Percentiles rank a stretch among this genome's conserved stretches.
Conservation (phyloP, 2,113 vertebrate genomes). For the Nesogale talazaci region DNA sequence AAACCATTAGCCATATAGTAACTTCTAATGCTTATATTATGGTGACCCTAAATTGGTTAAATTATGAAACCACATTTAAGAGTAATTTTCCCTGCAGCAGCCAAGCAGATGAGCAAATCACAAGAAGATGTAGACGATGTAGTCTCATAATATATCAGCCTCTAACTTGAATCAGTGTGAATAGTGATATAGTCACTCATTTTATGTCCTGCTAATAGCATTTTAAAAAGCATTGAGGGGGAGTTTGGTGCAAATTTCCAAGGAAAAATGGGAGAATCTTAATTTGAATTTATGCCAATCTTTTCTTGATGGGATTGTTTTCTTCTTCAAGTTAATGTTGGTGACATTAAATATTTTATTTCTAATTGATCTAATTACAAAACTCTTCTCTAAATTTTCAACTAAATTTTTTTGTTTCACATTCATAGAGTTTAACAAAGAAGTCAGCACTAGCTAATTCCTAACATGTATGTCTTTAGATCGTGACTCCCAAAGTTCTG, state of each 20-base stretch:
- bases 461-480: not conserved
- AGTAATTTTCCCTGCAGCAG: conserved; percentile 55
- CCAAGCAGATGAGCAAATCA: not conserved
- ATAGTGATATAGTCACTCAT: not conserved
- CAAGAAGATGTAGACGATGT: not conserved
- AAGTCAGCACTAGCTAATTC: not conserved
- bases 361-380: conserved; percentile 5
- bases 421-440: not conserved
- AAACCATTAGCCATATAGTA: conserved; percentile 68
- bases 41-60: conserved; percentile 60
- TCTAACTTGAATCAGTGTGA: not conserved
- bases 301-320: not conserved
- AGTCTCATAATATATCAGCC: not conserved
- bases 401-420: not conserved
- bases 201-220: not conserved
- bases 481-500: conserved; percentile 20
- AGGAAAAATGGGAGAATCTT: too few species aligned
- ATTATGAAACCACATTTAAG: conserved; percentile 68
- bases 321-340: not conserved
- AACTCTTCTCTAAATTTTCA: not conserved
- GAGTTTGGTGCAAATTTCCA: not conserved
- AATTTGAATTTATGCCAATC: not conserved
- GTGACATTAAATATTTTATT: conserved; percentile 20
- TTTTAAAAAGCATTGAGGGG: not conserved
- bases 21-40: conserved; percentile 68